Evolutionary conservation across 1,140 invertebrate genomes (phyloP), one percentile per base, ranked within the genome.

Genomic region (Hirudo medicinalis): DNA sequence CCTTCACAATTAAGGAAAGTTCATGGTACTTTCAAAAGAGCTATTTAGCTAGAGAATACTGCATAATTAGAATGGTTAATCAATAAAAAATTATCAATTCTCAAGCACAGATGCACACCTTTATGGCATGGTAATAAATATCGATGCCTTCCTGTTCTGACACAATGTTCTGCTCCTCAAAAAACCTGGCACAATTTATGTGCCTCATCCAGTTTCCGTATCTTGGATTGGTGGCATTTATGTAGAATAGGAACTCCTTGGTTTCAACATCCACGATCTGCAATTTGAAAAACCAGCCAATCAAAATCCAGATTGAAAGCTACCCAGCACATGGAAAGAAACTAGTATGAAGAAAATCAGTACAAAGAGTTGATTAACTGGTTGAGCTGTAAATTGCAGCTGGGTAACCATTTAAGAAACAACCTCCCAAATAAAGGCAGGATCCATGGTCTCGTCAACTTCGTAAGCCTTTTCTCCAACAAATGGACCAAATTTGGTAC

Each of bases 101-200:
- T 25, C 11, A 32, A 25, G 29, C 57, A 63, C 57, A 63, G 22
- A 63, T 25, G 36, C 19, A 32, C 53, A 74, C 74, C 68, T 70
- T 70, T 25, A 74, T 72, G 43, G 72, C 69, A 17, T 71, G 69
- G 53, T 76, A 76, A 67, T 72, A 72, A 22, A 76, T 75, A 55
- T 76, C 73, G 22, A 72, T 70, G 68, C 74, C 75, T 66, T 75
- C 73, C 67, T 76, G 75, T 69, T 75, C 73, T 49, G 73, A 76
- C 17, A 76, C 73, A 43, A 76, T 75, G 40, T 76, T 76, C 63
- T 76, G 74, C 53, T 76, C 73, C 29, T 72, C 72, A 49, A 70
- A 69, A 54, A 73, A 72, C 20, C 66, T 22, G 8, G 75, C 75
- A 22, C 72, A 75, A 15, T 74, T 69, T 27, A 76, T 73, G 69